These are phyloP conservation scores for Tachina lurida DNA, from an alignment of 2,888 invertebrate genomes.

Conservation along the genomic window DNA sequence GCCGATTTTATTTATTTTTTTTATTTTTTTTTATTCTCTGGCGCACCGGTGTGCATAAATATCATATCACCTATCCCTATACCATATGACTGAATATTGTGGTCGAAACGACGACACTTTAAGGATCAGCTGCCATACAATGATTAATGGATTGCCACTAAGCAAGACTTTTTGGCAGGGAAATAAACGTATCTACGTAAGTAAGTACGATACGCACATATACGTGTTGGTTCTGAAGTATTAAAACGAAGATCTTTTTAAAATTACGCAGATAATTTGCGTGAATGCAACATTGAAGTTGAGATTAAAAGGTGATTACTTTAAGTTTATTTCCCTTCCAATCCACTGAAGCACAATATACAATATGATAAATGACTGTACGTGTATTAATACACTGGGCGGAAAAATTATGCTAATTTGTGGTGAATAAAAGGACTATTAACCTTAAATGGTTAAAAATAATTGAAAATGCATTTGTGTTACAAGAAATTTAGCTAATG, in stretches of 20 bases:
- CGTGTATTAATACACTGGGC: constrained; percentile 20
- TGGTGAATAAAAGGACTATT: constrained; percentile 8
- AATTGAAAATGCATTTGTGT: no score
- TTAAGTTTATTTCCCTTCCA: constrained; percentile 14
- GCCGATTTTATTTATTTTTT: no score
- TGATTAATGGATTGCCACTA: constrained; percentile 63
- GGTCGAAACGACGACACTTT: constrained; percentile 60
- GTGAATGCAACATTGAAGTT: constrained; percentile 62
- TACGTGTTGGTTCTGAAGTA: constrained; percentile 27
- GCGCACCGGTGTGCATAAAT: constrained; percentile 29
- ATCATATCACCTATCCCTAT: constrained; percentile 51
- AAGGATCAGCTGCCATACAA: constrained; percentile 69
- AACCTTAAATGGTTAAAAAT: background rate
- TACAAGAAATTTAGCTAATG: no score
- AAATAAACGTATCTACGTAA: background rate
- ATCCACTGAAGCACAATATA: background rate
- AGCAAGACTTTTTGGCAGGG: constrained; percentile 7
- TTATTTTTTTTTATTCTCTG: background rate
- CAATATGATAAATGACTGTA: constrained; percentile 38
- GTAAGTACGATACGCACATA: background rate
- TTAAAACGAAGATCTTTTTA: constrained; percentile 47
- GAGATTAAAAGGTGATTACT: constrained; percentile 60
- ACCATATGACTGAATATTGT: constrained; percentile 59
- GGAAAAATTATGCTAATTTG: constrained; percentile 15
- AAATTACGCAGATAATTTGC: constrained; percentile 67